A percentile compares a stretch with the other conserved stretches of the same genome.
These are phyloP conservation scores for Drosophila kepulauana DNA, from an alignment of 1,140 invertebrate species.

Conservation along the genomic window DNA sequence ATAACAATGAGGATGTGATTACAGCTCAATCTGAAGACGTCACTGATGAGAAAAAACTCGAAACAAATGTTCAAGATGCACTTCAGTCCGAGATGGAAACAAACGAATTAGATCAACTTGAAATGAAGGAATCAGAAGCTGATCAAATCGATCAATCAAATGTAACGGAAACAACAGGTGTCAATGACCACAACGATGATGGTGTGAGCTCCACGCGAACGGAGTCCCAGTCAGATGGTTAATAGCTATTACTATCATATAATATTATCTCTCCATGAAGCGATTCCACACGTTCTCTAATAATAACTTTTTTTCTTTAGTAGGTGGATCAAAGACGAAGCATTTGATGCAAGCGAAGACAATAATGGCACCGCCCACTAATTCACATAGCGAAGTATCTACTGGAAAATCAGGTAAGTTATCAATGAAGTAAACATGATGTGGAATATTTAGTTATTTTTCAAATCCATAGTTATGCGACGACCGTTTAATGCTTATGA, in stretches of 20 bases:
- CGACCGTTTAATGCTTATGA: neutral
- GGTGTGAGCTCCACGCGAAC: constrained; percentile 16
- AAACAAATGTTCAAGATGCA: neutral
- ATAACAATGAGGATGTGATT: neutral
- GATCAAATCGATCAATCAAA: neutral
- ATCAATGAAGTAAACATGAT: neutral
- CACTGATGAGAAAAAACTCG: neutral
- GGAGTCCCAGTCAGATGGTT: constrained; percentile 67
- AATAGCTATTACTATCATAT: constrained; percentile 60
- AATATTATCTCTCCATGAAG: neutral
- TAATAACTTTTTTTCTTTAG: neutral
- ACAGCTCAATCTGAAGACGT: neutral
- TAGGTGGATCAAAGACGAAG: constrained; percentile 36
- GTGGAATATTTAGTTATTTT: neutral
- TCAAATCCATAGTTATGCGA: constrained; percentile 10
- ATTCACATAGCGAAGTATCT: neutral
- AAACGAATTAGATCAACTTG: neutral
- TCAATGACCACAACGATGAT: constrained; percentile 20
- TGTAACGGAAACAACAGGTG: constrained; percentile 67
- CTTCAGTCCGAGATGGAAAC: neutral
- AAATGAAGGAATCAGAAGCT: neutral
- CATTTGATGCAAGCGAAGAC: constrained; percentile 1
- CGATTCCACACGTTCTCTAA: constrained; percentile 6
- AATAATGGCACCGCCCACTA: constrained; percentile 27
- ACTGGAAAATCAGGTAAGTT: constrained; percentile 17